Evolutionary conservation across 2,113 vertebrate genomes (phyloP).

Genomic region (Perca flavescens): DNA sequence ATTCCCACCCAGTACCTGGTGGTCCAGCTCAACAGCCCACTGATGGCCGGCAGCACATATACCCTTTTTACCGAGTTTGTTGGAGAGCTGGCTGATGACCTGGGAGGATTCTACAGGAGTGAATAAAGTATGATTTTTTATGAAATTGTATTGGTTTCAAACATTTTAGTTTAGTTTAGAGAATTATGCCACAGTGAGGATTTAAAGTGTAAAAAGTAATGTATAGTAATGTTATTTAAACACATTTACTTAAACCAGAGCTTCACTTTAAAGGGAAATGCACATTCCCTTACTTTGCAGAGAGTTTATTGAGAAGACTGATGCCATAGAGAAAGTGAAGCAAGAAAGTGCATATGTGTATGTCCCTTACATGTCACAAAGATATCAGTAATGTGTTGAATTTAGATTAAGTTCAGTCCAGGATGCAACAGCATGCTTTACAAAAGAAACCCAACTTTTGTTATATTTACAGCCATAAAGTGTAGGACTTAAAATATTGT

Average conservation of each 20-base stretch:
- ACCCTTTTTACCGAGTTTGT: slow-evolving; percentile 83
- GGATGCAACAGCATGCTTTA: neutral
- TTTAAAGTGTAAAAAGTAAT: neutral
- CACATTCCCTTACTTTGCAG: neutral
- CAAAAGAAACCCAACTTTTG: neutral
- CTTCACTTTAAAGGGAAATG: neutral
- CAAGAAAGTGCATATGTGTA: too few species aligned
- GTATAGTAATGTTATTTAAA: neutral
- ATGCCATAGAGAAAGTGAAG: too few species aligned
- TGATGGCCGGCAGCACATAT: slow-evolving; percentile 77
- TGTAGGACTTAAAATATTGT: neutral
- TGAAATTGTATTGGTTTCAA: neutral
- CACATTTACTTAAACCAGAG: neutral
- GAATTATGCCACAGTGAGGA: neutral
- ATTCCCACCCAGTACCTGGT: slow-evolving; percentile 88
- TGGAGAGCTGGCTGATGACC: slow-evolving; percentile 90
- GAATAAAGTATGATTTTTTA: slow-evolving; percentile 85
- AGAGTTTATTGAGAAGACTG: neutral
- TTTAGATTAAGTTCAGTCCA: neutral
- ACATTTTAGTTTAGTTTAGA: neutral
- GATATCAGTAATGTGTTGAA: neutral
- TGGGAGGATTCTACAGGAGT: slow-evolving; percentile 94
- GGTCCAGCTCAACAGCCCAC: slow-evolving; percentile 70
- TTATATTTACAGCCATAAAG: neutral
- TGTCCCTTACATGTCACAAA: too few species aligned